Evolutionary conservation across 2,113 vertebrate species (phyloP), one percentile per base, ranked within the genome.

Genomic region (Trematocara unimaculatum): DNA sequence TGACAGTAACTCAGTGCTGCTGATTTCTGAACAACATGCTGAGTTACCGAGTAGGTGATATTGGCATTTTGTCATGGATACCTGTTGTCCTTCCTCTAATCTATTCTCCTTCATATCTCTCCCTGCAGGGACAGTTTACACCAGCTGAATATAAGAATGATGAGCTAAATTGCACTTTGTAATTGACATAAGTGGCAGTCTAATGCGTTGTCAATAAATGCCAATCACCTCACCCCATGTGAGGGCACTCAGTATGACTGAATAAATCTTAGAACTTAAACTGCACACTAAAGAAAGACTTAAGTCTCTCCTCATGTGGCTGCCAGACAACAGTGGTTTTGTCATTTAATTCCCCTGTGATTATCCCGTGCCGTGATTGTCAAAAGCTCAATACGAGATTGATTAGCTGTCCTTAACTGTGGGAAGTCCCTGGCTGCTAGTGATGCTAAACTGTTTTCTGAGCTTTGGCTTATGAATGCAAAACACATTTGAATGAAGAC

Each of bases 121-220:
- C 77, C 54, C 80, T 6, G 42, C 62, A n/a, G 89, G 79, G 81
- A 82, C 35, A 42, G 40, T 87, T 84, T 79, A 56, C 87, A 91
- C 85, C 64, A 67, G 67, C 84, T 72, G 72, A 87, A 92, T 80
- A 82, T 8, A 49, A 74, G 64, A 89, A 60, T 72, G 38, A 87
- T 86, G 82, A 70, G 79, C 54, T 86, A 87, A 92, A 94, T 90
- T 80, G 82, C 88, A 92, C 84, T 82, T 86, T 81, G 58, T 92
- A 91, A 93, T 89, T 92, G 92, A 87, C 82, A 79, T 85, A 80
- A 88, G 86, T 90, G 87, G 84, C 38, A 81, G 87, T 82, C 80
- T 92, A 86, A 84, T 84, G 79, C 84, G 85, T 91, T 92, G 90
- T 94, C 91, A 93, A 92, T 95, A 94, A 91, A 84, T 89, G 89